A percentile compares a stretch with the other conserved stretches of the same genome.
Conservation (phyloP, 2,797 vertebrate genomes). For the Salarias fasciatus region DNA sequence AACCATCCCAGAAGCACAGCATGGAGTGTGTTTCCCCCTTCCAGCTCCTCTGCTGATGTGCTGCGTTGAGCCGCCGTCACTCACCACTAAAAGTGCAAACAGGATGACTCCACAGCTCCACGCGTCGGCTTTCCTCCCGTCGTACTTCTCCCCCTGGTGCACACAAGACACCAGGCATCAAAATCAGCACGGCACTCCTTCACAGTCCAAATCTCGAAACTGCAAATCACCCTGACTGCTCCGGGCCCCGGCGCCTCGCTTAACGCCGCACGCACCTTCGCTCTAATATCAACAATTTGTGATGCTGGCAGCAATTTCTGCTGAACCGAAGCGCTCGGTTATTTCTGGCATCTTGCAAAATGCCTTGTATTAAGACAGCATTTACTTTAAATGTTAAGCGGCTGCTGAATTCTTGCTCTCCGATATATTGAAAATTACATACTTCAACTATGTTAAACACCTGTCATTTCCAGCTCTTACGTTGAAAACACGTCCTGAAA, state of each 20-base stretch:
- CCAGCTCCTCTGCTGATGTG: neutral
- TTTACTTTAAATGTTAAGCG: neutral
- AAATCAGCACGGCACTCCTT: too few species aligned
- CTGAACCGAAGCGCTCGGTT: neutral
- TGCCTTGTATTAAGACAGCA: neutral
- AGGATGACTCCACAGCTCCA: slow-evolving; percentile 99
- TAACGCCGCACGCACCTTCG: neutral
- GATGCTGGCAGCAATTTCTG: slow-evolving; percentile 5
- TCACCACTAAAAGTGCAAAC: slow-evolving; percentile 96
- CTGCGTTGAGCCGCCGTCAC: slow-evolving; percentile 54
- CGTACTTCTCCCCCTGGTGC: slow-evolving; percentile 87
- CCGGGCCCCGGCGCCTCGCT: neutral
- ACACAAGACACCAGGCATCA: neutral
- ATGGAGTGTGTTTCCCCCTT: neutral
- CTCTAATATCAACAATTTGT: slow-evolving; percentile 2
- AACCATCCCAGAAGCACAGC: neutral
- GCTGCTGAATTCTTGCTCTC: too few species aligned
- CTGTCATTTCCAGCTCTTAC: too few species aligned
- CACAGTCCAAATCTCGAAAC: slow-evolving; percentile 2
- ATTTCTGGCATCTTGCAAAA: neutral
- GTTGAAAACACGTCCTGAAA: too few species aligned
- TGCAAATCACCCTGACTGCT: neutral
- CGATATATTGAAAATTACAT: too few species aligned
- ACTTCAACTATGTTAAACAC: too few species aligned
- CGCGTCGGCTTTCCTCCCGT: slow-evolving; percentile 94